Evolutionary conservation across 2,797 vertebrate genomes (phyloP).

Genomic region (Sebastes oblongus): DNA sequence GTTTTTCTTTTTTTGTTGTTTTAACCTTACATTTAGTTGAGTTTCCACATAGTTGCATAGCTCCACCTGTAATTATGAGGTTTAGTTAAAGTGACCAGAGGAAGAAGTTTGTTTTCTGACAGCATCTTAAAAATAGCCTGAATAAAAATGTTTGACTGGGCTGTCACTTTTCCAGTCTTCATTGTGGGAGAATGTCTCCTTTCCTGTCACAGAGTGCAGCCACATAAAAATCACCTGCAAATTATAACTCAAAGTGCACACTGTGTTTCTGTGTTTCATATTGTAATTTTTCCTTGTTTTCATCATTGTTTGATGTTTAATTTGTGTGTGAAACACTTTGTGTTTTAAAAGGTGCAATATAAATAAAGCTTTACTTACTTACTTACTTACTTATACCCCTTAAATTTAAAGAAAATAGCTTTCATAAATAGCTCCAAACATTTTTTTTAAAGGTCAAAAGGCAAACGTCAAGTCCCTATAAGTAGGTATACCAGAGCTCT

Average conservation of each 20-base stretch:
- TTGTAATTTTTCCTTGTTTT: no score
- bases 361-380: no score
- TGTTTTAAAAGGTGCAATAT: no score
- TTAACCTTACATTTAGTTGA: conserved; percentile 20
- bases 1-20: conserved; percentile 23
- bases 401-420: not conserved
- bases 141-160: conserved; percentile 48
- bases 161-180: conserved; percentile 50
- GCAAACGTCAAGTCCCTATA: not conserved
- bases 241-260: not conserved
- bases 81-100: conserved; percentile 61
- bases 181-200: not conserved
- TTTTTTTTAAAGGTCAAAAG: not conserved
- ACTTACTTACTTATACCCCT: no score
- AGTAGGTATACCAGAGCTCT: not conserved
- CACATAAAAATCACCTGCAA: conserved; percentile 9
- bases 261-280: not conserved
- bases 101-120: conserved; percentile 66
- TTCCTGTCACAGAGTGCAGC: conserved; percentile 27
- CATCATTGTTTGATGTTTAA: no score
- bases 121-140: conserved; percentile 58
- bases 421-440: not conserved
- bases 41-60: conserved; percentile 29
- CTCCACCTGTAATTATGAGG: conserved; percentile 70
- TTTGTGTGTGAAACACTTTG: no score